Percentiles rank a stretch among this genome's conserved stretches.
Evolutionary conservation across 2,113 vertebrate genomes (phyloP).

Genomic region (Macrotis lagotis): DNA sequence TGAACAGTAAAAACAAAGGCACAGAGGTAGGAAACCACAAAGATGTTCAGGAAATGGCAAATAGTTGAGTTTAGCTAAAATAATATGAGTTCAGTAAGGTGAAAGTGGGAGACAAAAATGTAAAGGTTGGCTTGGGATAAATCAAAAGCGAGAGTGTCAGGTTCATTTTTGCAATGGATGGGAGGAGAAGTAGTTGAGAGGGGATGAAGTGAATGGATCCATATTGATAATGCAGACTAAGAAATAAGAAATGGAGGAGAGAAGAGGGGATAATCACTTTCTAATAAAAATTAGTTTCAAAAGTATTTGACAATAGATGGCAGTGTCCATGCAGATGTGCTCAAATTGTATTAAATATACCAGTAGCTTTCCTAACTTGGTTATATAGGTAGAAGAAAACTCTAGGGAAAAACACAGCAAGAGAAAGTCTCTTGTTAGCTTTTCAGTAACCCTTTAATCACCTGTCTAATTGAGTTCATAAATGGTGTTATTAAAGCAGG

Average conservation of each 20-base stretch:
- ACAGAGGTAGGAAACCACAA: neutral
- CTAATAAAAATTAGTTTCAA: constrained; percentile 41
- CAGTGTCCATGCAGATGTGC: constrained; percentile 21
- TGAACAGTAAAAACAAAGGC: neutral
- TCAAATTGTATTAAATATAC: neutral
- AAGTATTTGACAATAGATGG: constrained; percentile 32
- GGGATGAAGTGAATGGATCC: neutral
- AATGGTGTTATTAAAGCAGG: neutral
- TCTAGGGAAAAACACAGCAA: neutral
- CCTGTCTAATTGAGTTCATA: neutral
- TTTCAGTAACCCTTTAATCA: neutral
- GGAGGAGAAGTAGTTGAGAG: neutral
- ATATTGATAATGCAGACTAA: neutral
- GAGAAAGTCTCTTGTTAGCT: neutral
- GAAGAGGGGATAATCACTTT: constrained; percentile 1
- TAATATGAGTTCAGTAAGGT: neutral
- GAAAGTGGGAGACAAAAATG: neutral
- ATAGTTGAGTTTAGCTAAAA: neutral
- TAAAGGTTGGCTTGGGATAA: neutral
- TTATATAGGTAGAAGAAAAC: neutral
- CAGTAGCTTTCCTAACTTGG: constrained; percentile 20
- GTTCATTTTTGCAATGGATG: neutral
- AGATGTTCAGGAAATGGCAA: neutral
- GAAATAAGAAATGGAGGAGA: constrained; percentile 3
- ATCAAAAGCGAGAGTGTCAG: neutral